Evolutionary conservation across 2,888 invertebrate species (phyloP).

Genomic region (Fragum sueziense): DNA sequence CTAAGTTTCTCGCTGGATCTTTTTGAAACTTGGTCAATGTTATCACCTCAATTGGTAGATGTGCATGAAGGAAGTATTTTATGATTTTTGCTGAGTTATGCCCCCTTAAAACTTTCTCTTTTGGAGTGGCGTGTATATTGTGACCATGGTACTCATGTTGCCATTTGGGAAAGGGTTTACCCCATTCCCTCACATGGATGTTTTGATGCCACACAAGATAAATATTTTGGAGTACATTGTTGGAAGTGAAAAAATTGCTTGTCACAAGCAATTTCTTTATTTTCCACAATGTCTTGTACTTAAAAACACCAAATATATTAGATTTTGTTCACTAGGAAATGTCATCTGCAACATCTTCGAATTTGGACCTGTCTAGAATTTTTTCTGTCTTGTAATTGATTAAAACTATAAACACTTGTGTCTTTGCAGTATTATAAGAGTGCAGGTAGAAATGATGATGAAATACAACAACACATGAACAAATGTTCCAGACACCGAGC

Average conservation of each 20-base stretch:
- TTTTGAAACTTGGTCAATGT: too few species aligned
- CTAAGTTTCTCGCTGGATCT: too few species aligned
- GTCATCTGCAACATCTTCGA: too few species aligned
- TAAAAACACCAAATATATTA: too few species aligned
- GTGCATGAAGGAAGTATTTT: too few species aligned
- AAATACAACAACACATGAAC: conserved; percentile 73
- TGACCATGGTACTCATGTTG: not conserved
- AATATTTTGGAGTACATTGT: too few species aligned
- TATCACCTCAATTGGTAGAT: too few species aligned
- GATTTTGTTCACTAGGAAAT: too few species aligned
- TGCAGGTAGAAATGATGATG: conserved; percentile 72
- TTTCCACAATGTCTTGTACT: not conserved
- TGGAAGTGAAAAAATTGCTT: not conserved
- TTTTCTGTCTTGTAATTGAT: not conserved
- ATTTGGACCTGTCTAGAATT: not conserved
- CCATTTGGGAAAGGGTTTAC: not conserved
- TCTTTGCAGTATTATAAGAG: conserved; percentile 77
- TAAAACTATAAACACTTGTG: not conserved
- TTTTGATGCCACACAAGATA: too few species aligned
- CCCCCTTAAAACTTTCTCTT: too few species aligned
- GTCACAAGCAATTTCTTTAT: not conserved
- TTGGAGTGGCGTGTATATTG: too few species aligned
- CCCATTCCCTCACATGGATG: not conserved
- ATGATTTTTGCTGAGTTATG: not conserved
- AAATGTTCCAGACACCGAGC: conserved; percentile 80